Evolutionary conservation across 2,113 vertebrate genomes (phyloP).

Genomic region (Actinemys pallida): DNA sequence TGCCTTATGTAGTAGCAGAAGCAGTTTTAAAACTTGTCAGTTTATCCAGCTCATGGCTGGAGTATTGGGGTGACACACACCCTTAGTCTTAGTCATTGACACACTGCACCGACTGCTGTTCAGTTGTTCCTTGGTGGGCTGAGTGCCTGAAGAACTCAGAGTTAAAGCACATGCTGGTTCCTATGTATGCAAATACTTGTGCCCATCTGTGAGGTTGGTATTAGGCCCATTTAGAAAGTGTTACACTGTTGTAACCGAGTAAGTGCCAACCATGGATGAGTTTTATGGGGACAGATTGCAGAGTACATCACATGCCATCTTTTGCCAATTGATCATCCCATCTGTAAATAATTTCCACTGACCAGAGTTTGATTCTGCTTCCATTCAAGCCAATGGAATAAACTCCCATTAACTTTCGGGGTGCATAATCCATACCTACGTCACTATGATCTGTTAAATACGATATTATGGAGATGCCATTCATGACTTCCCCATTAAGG

Average conservation of each 20-base stretch:
- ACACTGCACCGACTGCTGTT: not conserved
- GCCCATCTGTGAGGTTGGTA: not conserved
- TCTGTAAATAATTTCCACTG: not conserved
- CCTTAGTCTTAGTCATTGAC: not conserved
- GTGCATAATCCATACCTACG: not conserved
- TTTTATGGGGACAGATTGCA: not conserved
- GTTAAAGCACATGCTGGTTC: fast-evolving
- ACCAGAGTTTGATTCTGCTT: not conserved
- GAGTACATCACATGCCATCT: not conserved
- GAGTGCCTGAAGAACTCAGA: not conserved
- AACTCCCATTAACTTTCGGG: not conserved
- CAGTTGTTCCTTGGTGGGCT: not conserved
- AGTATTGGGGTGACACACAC: fast-evolving
- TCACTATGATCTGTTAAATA: not conserved
- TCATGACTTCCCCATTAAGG: not conserved
- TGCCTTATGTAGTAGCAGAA: not conserved
- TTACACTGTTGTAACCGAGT: not conserved
- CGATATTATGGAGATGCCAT: not conserved
- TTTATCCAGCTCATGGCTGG: not conserved
- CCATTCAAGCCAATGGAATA: not conserved
- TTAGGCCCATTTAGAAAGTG: not conserved
- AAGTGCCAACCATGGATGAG: not conserved
- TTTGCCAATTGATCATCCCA: not conserved
- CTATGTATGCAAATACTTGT: not conserved
- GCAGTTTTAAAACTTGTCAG: not conserved